phyloP scores from a whole-genome alignment of 2,888 invertebrate genomes.

The Noctua comes region DNA sequence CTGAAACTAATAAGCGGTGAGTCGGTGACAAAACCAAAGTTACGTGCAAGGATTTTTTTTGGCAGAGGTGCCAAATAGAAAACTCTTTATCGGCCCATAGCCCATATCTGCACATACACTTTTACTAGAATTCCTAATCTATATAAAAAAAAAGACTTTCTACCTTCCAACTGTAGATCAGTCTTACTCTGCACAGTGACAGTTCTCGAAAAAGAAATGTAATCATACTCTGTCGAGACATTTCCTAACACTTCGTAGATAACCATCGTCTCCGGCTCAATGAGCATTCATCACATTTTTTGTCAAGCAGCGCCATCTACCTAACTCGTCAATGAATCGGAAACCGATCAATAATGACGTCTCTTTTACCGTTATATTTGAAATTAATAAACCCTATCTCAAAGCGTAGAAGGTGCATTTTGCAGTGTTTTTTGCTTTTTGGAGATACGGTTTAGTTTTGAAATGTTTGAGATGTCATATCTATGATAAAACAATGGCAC shows the following conservation, averaged over 20 bases:
- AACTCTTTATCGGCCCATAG: neutral
- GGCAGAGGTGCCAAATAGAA: neutral
- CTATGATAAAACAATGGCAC: conserved; percentile 64
- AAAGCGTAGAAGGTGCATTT: neutral
- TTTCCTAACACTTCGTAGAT: conserved; percentile 66
- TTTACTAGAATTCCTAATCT: neutral
- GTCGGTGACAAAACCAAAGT: neutral
- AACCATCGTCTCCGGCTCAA: conserved; percentile 66
- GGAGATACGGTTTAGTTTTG: conserved; percentile 7
- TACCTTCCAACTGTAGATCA: conserved; percentile 31
- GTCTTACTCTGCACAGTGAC: conserved; percentile 30
- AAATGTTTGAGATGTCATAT: conserved; percentile 59
- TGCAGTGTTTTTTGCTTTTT: neutral
- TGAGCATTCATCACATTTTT: conserved; percentile 71
- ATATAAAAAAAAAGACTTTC: neutral
- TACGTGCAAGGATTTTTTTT: neutral
- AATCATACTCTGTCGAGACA: conserved; percentile 48
- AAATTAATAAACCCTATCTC: conserved; percentile 16
- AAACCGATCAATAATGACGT: conserved; percentile 64
- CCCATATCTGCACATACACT: neutral
- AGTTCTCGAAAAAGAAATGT: conserved; percentile 56
- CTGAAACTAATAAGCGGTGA: neutral
- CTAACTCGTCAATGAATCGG: conserved; percentile 65
- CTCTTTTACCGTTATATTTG: conserved; percentile 23
- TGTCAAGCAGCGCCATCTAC: conserved; percentile 67